Conservation (phyloP, 2,113 vertebrate genomes). For the Haliaeetus leucogaster region DNA sequence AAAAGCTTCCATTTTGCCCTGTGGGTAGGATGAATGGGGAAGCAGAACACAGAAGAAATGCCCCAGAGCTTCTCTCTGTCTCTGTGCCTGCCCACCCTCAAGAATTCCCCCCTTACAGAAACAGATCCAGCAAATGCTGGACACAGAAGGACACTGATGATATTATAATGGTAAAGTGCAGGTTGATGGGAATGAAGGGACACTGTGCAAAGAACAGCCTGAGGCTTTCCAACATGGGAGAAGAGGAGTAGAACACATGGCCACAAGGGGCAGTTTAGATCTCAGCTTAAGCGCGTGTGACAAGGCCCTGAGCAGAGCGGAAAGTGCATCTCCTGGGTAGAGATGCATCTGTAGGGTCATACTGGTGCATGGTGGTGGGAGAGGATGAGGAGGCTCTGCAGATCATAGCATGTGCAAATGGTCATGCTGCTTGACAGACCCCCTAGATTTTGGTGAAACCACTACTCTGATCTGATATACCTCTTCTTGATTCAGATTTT, state of each 20-base stretch:
- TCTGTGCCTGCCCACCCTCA: neutral
- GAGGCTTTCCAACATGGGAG: neutral
- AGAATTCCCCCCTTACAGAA: neutral
- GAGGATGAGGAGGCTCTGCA: neutral
- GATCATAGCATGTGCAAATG: accelerated
- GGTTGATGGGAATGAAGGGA: neutral
- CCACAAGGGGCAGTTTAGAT: neutral
- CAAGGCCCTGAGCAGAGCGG: neutral
- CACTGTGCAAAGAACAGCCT: neutral
- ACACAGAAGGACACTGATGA: neutral
- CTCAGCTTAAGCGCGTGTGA: neutral
- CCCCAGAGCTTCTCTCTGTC: neutral
- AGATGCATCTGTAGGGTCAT: neutral
- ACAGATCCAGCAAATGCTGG: neutral
- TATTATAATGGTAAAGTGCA: neutral
- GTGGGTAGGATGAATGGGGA: neutral
- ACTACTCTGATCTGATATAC: neutral
- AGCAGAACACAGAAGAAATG: neutral
- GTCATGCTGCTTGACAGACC: neutral
- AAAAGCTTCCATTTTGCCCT: neutral
- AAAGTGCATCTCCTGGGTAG: neutral
- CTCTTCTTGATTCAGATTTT: neutral
- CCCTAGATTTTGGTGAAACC: neutral
- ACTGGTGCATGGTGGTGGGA: neutral
- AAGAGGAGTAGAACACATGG: neutral